These are phyloP conservation scores for Copsychus sechellarum DNA, from an alignment of 2,113 vertebrate species.

Conservation along the genomic window DNA sequence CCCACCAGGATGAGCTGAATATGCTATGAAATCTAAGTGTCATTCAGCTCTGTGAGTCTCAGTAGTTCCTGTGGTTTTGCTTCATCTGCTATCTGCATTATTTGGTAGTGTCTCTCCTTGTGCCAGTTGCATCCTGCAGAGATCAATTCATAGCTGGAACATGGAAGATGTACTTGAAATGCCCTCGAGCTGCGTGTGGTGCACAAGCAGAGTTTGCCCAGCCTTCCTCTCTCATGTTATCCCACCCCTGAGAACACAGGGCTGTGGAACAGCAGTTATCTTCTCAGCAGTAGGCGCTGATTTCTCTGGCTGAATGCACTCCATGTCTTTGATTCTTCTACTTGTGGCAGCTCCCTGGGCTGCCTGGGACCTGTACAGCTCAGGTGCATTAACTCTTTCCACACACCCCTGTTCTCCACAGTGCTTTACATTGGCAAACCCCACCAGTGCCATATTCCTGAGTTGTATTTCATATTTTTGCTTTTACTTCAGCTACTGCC, in stretches of 20 bases:
- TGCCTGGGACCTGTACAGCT: background rate
- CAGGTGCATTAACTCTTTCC: background rate
- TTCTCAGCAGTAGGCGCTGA: background rate
- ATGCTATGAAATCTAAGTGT: background rate
- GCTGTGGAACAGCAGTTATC: background rate
- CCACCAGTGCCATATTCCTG: background rate
- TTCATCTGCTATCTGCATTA: background rate
- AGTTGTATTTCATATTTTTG: background rate
- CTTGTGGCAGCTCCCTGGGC: background rate
- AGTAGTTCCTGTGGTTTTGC: background rate
- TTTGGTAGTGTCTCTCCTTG: background rate
- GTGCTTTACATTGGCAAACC: fast-evolving
- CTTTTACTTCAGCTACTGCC: background rate
- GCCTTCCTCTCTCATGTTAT: background rate
- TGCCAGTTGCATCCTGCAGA: background rate
- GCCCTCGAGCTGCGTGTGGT: background rate
- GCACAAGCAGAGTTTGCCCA: background rate
- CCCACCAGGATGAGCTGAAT: background rate
- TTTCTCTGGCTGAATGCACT: background rate
- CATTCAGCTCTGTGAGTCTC: background rate
- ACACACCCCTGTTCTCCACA: background rate
- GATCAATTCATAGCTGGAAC: background rate
- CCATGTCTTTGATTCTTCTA: background rate
- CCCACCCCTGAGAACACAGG: background rate
- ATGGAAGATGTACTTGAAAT: background rate